Conservation (phyloP, 2,797 vertebrate species). For the Rhodeus uyekii region DNA sequence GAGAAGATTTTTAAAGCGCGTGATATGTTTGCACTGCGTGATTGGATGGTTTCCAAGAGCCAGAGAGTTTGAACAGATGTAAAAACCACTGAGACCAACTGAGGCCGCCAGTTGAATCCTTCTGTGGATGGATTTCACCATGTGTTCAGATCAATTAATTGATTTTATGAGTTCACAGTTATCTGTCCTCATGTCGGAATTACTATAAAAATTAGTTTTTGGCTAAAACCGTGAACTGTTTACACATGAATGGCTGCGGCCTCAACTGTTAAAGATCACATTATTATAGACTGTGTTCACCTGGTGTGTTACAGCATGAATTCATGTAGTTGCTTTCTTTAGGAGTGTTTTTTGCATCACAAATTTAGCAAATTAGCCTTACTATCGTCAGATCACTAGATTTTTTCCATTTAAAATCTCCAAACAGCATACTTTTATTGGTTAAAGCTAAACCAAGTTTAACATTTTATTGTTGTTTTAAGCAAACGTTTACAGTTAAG, state of each 20-base stretch:
- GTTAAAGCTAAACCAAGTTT: background rate
- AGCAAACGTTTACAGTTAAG: background rate
- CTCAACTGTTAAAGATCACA: background rate
- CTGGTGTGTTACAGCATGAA: background rate
- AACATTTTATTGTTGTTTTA: background rate
- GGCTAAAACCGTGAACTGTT: background rate
- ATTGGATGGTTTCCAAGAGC: slow-evolving; percentile 10
- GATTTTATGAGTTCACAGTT: background rate
- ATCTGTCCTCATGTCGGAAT: background rate
- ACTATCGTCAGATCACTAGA: background rate
- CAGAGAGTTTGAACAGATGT: slow-evolving; percentile 13
- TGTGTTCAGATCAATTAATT: slow-evolving; percentile 25
- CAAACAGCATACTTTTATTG: too few relatives aligned
- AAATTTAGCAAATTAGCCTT: background rate
- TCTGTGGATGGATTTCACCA: background rate
- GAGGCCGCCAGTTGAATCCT: background rate
- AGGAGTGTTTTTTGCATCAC: background rate
- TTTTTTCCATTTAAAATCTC: background rate
- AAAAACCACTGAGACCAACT: background rate
- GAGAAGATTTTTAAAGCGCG: background rate
- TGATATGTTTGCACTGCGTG: slow-evolving; percentile 14
- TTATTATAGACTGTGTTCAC: background rate
- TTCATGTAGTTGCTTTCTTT: background rate
- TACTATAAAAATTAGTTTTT: background rate
- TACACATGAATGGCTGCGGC: background rate